A percentile compares a stretch with the other conserved stretches of the same genome.
Evolutionary conservation across 1,140 invertebrate species (phyloP).

Genomic region (Drosophila obscura): DNA sequence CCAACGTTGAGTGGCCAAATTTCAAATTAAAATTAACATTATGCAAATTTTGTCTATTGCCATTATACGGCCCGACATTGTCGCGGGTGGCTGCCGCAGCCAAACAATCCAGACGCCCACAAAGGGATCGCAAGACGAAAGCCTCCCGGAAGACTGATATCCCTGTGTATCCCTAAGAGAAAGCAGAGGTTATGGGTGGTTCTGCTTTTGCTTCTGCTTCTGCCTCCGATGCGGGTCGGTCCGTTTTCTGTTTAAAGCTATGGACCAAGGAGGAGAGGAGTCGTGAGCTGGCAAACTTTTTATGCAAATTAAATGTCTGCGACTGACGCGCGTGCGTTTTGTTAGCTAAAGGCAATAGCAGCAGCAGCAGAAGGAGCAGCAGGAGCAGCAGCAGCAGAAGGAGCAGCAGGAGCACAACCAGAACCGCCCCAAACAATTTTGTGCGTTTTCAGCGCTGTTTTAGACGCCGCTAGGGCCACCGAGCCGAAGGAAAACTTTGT

Average conservation of each 20-base stretch:
- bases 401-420: constrained; percentile 9
- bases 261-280: constrained; percentile 1
- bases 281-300: constrained; percentile 66
- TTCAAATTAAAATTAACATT: constrained; percentile 81
- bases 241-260: neutral
- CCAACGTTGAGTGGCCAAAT: constrained; percentile 75
- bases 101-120: constrained; percentile 74
- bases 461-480: constrained; percentile 19
- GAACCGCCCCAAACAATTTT: constrained; percentile 23
- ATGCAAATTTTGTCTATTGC: constrained; percentile 75
- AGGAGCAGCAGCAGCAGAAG: neutral
- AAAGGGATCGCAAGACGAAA: constrained; percentile 26
- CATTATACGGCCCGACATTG: constrained; percentile 31
- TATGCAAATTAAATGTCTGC: constrained; percentile 81
- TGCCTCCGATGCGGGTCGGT: neutral
- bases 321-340: constrained; percentile 76
- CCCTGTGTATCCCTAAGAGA: no score
- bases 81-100: constrained; percentile 68
- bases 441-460: constrained; percentile 36
- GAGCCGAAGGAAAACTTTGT: constrained; percentile 44
- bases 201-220: neutral
- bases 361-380: constrained; percentile 1
- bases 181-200: neutral
- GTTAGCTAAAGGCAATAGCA: constrained; percentile 61
- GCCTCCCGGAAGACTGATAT: constrained; percentile 4